These are phyloP conservation scores for Physella acuta DNA, from an alignment of 1,140 invertebrate genomes.

Conservation along the genomic window DNA sequence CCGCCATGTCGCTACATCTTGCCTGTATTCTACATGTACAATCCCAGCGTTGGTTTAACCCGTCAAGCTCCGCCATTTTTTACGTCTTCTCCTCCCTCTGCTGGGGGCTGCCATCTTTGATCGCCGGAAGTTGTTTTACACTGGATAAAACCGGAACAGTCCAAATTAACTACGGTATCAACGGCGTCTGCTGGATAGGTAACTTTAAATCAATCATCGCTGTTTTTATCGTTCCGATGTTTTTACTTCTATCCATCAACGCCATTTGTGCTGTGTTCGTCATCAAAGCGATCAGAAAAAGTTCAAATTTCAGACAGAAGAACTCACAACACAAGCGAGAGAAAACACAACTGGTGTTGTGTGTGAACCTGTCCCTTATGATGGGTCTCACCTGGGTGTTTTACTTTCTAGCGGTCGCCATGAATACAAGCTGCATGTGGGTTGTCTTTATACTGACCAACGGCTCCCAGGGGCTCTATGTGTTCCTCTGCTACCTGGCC, in stretches of 20 bases:
- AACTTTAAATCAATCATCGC: constrained; percentile 30
- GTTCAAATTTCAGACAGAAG: constrained; percentile 35
- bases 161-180: background rate
- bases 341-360: constrained; percentile 57
- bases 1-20: constrained; percentile 63
- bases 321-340: constrained; percentile 28
- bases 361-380: constrained; percentile 60
- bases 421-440: constrained; percentile 27
- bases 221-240: constrained; percentile 45
- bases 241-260: constrained; percentile 41
- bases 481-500: constrained; percentile 36
- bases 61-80: background rate
- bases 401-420: constrained; percentile 39
- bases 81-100: background rate
- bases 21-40: constrained; percentile 66
- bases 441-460: constrained; percentile 34
- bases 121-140: background rate
- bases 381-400: constrained; percentile 53
- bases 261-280: constrained; percentile 39
- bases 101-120: constrained; percentile 6
- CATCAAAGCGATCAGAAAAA: constrained; percentile 57
- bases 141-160: constrained; percentile 9
- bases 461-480: constrained; percentile 33
- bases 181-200: constrained; percentile 57
- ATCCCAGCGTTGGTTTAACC: too few species aligned